Base-by-base conservation (phyloP, 37 sponge, comb jelly and placozoan species). In the Lycopodina hypogea region DNA sequence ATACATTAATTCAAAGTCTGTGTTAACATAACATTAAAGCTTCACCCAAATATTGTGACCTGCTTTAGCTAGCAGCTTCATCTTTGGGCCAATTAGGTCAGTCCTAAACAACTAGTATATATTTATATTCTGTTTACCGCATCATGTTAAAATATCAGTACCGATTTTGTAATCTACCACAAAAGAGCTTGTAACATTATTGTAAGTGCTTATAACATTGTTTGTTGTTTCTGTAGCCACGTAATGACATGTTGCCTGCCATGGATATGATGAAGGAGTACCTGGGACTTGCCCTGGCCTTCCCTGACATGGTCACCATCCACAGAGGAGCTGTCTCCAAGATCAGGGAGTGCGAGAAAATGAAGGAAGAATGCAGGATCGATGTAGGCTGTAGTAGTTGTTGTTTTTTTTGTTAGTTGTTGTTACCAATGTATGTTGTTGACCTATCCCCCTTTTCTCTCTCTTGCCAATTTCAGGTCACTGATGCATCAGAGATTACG, bases 261-360 rank as follows among this genome's bases (percentile, higher is more conserved):
- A 69, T 87, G 80, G 97, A 97, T 66, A 77, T 67, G 29, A 64
- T 94, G 24, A 94, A 92, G 76, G 97, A 97, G 73, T 97, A 97
- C 79, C 86, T 93, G 3, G 93, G 97, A 9, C 76, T 97, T 42
- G 76, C 94, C 58, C 67, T 81, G 26, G 64, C 87, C 37, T 92
- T 85, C 69, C 97, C 97, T 17, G 97, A 97, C 78, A 33, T 83
- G 37, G 76, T 82, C 3, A 50, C 77, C 24, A 78, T 90, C 51
- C 76, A 86, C 80, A 81, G 68, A 56, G 88, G 91, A 23, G 89
- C 89, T 12, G 34, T 71, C 38, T 68, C 77, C 28, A 94, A 94
- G 67, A 91, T 94, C 26, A 64, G 60, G 19, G 89, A 88, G n/a
- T 76, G 86, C 3, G 89, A 90, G 41, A 81, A 82, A 67, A 67